These are phyloP conservation scores for Chrysogorgia sp. DNA, from an alignment of 92 coral and sea anemone species.

Conservation along the genomic window DNA sequence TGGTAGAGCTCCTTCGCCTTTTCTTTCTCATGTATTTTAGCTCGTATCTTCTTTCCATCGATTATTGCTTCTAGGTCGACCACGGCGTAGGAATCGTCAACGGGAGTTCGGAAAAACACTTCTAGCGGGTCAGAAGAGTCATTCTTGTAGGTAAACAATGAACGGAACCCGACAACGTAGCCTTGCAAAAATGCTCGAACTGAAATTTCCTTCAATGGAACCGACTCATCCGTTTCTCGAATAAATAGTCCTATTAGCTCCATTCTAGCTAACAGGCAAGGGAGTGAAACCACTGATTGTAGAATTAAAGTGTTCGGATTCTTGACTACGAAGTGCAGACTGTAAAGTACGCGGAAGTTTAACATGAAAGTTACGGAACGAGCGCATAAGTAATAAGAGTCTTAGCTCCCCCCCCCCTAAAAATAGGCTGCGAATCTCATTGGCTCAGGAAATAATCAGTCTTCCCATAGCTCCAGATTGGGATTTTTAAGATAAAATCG, in stretches of 20 bases:
- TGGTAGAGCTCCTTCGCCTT: conserved; percentile 81
- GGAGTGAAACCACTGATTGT: too few relatives aligned
- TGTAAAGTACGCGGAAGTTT: too few relatives aligned
- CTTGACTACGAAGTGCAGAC: too few relatives aligned
- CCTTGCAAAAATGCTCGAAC: conserved; percentile 76
- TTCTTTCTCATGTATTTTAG: conserved; percentile 79
- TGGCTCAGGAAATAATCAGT: too few relatives aligned
- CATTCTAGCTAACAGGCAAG: not conserved
- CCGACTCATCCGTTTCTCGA: not conserved
- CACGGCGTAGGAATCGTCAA: conserved; percentile 79
- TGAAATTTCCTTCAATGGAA: conserved; percentile 73
- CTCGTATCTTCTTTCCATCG: conserved; percentile 82
- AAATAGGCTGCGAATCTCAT: too few relatives aligned
- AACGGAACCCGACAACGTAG: conserved; percentile 74
- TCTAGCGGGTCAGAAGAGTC: conserved; percentile 77
- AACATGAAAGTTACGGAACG: too few relatives aligned
- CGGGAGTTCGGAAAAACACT: conserved; percentile 77
- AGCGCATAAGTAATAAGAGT: too few relatives aligned
- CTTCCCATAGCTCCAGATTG: too few relatives aligned
- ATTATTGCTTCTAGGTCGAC: conserved; percentile 86
- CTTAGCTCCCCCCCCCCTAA: too few relatives aligned
- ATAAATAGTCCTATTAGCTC: conserved; percentile 16
- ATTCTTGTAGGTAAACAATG: conserved; percentile 76
- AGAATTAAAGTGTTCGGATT: too few relatives aligned
- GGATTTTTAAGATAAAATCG: too few relatives aligned